Percentiles rank a stretch among this genome's conserved stretches.
These are phyloP conservation scores for Abramis brama DNA, from an alignment of 2,113 vertebrate genomes.

Conservation along the genomic window DNA sequence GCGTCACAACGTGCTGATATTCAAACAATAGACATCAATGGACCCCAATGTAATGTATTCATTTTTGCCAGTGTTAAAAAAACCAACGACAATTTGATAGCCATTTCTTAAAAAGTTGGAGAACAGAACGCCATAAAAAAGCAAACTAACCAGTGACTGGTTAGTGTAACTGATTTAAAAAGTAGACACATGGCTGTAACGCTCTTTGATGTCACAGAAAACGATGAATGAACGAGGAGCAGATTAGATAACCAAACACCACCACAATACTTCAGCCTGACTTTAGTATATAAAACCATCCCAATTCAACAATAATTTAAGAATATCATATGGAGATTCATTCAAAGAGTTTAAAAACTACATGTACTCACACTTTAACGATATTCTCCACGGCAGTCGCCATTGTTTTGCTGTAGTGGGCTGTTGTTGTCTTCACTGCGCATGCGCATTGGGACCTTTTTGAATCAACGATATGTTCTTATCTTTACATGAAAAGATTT, in stretches of 20 bases:
- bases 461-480: not conserved
- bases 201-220: constrained; percentile 35
- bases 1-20: not conserved
- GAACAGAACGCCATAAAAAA: not conserved
- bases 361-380: constrained; percentile 91
- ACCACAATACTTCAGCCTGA: not conserved
- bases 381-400: constrained; percentile 94
- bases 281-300: not conserved
- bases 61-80: not conserved
- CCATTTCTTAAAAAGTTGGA: not conserved
- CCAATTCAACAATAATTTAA: not conserved
- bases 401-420: constrained; percentile 79
- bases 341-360: constrained; percentile 50
- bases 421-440: constrained; percentile 44
- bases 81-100: not conserved
- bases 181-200: not conserved
- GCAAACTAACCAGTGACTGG: not conserved
- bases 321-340: not conserved
- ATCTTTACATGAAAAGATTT: not conserved
- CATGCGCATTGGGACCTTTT: constrained; percentile 31
- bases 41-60: not conserved
- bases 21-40: constrained; percentile 30
- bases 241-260: not conserved
- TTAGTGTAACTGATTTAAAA: not conserved
- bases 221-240: constrained; percentile 56